These are phyloP conservation scores for Limnephilus marmoratus DNA, from an alignment of 2,888 invertebrate genomes.

Conservation along the genomic window DNA sequence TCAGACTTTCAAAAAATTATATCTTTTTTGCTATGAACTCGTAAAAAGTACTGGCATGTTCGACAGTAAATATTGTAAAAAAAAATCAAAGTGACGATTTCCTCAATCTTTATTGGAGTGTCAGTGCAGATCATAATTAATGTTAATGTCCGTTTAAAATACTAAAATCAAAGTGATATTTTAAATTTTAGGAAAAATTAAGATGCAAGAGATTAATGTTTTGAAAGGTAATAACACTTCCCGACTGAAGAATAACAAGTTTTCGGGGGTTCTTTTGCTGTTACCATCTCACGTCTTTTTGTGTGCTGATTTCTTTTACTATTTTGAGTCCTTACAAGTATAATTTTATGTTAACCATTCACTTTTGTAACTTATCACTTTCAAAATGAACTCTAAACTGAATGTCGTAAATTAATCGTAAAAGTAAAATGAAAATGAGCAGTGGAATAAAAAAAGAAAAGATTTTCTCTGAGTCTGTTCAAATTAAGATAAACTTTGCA, in stretches of 20 bases:
- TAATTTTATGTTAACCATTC: slow-evolving; percentile 14
- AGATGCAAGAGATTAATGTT: background rate
- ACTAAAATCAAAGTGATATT: too few species aligned
- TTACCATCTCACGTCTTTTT: slow-evolving; percentile 13
- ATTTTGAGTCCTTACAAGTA: slow-evolving; percentile 20
- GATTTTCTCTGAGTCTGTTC: background rate
- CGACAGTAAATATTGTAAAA: too few species aligned
- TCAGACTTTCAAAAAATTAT: too few species aligned
- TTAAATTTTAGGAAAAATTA: too few species aligned
- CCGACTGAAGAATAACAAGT: background rate
- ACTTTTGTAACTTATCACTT: background rate
- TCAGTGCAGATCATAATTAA: too few species aligned
- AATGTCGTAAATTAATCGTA: slow-evolving; percentile 2
- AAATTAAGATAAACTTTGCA: background rate
- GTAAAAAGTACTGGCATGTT: too few species aligned
- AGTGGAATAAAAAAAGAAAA: background rate
- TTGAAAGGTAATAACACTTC: background rate
- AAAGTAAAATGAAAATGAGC: background rate
- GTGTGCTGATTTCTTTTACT: slow-evolving; percentile 25
- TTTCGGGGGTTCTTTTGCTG: background rate
- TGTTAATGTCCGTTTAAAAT: too few species aligned
- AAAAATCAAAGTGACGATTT: too few species aligned
- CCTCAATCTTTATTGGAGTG: too few species aligned
- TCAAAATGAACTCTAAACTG: slow-evolving; percentile 6
- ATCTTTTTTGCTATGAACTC: too few species aligned